These are phyloP conservation scores for Thalpophila matura DNA, from an alignment of 2,888 invertebrate genomes.

Conservation along the genomic window DNA sequence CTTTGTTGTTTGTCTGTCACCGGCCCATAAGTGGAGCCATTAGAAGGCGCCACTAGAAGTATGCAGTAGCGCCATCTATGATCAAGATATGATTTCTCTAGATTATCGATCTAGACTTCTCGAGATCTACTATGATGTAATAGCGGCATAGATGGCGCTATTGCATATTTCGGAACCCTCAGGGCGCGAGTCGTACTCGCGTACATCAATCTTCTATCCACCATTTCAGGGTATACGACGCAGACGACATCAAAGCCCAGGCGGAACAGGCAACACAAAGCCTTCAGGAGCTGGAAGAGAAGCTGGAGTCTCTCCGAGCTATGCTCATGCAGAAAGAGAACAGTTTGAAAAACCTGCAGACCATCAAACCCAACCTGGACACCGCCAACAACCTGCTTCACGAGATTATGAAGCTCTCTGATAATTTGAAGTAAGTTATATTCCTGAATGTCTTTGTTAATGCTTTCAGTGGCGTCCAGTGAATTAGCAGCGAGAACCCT, in stretches of 20 bases:
- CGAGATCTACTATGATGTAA: too few species aligned
- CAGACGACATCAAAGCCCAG: constrained; percentile 80
- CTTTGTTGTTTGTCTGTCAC: too few species aligned
- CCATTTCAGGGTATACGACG: constrained; percentile 77
- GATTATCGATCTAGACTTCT: too few species aligned
- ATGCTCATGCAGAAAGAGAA: constrained; percentile 81
- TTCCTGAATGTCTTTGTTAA: neutral
- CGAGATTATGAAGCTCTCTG: constrained; percentile 78
- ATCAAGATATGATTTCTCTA: too few species aligned
- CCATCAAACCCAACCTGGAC: constrained; percentile 80
- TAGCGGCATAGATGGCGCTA: too few species aligned
- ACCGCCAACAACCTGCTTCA: constrained; percentile 77
- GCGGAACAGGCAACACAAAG: constrained; percentile 76
- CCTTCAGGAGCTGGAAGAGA: constrained; percentile 80
- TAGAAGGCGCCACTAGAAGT: too few species aligned
- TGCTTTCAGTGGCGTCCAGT: too few species aligned
- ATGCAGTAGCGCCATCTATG: too few species aligned
- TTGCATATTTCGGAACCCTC: too few species aligned
- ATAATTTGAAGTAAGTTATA: constrained; percentile 78
- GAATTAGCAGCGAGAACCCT: too few species aligned
- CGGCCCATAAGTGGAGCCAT: too few species aligned
- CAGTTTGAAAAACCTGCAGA: constrained; percentile 81
- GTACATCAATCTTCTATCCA: neutral
- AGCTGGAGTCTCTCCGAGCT: constrained; percentile 69
- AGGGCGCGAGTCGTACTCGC: too few species aligned